Percentiles rank a stretch among this genome's conserved stretches.
Conservation (phyloP, 2,113 vertebrate species). For the Aegotheles bennettii region DNA sequence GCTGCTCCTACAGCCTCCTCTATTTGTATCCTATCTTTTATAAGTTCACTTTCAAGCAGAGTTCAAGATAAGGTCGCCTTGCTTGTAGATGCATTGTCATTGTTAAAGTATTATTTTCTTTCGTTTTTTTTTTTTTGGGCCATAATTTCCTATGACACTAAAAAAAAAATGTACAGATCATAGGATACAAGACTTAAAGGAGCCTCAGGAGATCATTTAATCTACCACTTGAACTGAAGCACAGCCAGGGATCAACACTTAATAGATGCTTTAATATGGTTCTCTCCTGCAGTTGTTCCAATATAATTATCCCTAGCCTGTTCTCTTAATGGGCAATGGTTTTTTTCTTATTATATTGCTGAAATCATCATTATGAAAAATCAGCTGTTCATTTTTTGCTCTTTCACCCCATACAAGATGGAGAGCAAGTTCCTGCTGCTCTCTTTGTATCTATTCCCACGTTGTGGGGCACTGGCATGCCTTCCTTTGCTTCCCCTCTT, state of each 20-base stretch:
- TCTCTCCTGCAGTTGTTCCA: neutral
- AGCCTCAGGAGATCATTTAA: conserved; percentile 7
- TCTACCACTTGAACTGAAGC: neutral
- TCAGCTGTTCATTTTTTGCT: neutral
- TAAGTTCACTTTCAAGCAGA: neutral
- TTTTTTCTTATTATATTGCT: neutral
- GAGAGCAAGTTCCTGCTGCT: neutral
- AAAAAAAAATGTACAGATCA: neutral
- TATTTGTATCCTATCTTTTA: neutral
- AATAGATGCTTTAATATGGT: neutral
- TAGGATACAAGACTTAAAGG: neutral
- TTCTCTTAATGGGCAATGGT: neutral
- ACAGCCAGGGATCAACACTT: neutral
- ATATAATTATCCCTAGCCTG: neutral
- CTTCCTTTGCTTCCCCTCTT: neutral
- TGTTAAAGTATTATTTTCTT: neutral
- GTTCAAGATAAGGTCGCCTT: neutral
- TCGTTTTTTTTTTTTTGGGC: neutral
- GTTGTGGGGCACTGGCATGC: neutral
- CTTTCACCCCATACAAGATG: neutral
- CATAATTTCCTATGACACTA: neutral
- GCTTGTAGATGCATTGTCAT: neutral
- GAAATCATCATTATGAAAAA: neutral
- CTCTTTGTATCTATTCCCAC: neutral
- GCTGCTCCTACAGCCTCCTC: neutral